phyloP scores from a whole-genome alignment of 2,797 vertebrate species.

The Agapornis canus region DNA sequence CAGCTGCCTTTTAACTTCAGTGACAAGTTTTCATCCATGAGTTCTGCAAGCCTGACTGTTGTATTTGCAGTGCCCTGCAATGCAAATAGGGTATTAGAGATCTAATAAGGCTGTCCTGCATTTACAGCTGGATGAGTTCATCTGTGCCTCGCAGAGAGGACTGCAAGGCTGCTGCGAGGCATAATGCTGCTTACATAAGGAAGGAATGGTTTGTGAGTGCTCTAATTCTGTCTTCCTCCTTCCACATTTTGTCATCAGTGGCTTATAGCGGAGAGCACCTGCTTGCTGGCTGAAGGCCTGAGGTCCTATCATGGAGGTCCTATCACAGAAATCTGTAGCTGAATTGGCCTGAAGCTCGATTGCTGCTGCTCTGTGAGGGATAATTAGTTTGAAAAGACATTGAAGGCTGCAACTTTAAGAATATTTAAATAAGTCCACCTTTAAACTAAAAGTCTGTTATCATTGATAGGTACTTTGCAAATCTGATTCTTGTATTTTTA shows the following conservation, averaged over 20 bases:
- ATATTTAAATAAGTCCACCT: background rate
- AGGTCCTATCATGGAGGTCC: background rate
- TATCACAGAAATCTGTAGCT: background rate
- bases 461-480: background rate
- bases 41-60: background rate
- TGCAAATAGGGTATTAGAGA: background rate
- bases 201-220: background rate
- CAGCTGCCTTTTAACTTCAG: constrained; percentile 20
- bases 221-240: constrained; percentile 25
- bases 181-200: constrained; percentile 15
- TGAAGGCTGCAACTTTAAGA: background rate
- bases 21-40: background rate
- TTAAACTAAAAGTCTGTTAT: background rate
- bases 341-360: background rate
- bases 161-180: background rate
- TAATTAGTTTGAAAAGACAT: background rate
- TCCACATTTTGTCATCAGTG: background rate
- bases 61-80: background rate
- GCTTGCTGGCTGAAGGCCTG: background rate
- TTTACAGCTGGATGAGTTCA: constrained; percentile 42
- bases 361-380: background rate
- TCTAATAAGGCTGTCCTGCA: background rate
- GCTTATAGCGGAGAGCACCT: constrained; percentile 22
- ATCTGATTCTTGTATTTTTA: background rate
- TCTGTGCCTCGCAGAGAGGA: background rate